Base-by-base conservation (phyloP, 2,888 invertebrate genomes). In the Hipparchia sbordonii region DNA sequence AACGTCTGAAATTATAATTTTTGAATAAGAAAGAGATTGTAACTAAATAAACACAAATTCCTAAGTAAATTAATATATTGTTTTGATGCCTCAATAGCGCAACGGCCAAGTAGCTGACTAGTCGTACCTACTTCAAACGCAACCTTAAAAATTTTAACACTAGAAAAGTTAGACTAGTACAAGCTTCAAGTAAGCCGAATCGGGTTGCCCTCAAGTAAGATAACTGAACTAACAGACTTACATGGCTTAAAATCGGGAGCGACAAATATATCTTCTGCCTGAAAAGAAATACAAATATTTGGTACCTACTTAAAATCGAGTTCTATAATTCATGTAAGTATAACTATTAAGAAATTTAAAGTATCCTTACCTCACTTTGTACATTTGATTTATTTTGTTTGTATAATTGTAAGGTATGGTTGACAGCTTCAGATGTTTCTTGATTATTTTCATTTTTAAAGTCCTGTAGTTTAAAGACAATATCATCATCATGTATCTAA, bases 1-100 rank as follows among this genome's bases (percentile, higher is more conserved):
- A n/a, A 80, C n/a, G 77, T 77, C 56, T 67, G 82, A 77, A 45
- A 59, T 33, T 59, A 39, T 57, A 13, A 57, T 57, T 13, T 56
- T 56, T 13, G 52, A 5, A 54, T 54, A 2, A 12, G 2, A 6
- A 13, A 2, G 48, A 52, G 23, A 13, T 59, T 23, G 7, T 9
- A 46, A 1, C 2, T 5, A 57, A 7, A 10, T 23, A 23, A 13
- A 13, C 12, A 7, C n/a, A n/a, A 46, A 48, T 48, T 13, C 1
- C 10, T 72, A 8, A 0, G 1, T 23, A 3, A 48, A 48, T 48
- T 48, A 5, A 39, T 39, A 39, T 39, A 39, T 39, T 39, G 39
- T 39, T 39, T 39, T 39, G 1, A 39, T 39, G 39, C 39, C 39
- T 39, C 39, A 39, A 39, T 39, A 39, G 39, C 39, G 5, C 39